Evolutionary conservation across 2,797 vertebrate species (phyloP).

Genomic region (Lutjanus campechanus): DNA sequence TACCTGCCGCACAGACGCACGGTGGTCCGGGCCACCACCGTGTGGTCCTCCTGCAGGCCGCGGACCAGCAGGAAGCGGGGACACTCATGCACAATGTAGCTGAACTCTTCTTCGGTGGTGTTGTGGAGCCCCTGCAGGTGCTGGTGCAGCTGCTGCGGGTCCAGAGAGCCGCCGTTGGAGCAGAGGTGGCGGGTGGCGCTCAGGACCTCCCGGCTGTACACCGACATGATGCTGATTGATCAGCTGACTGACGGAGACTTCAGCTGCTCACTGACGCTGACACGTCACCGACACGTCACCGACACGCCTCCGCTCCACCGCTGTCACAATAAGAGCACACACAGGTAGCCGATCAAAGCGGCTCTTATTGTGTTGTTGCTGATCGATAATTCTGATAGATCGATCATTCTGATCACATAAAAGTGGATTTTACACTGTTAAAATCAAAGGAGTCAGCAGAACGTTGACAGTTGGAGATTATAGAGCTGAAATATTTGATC

Average conservation of each 20-base stretch:
- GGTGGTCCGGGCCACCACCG: slow-evolving; percentile 78
- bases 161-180: slow-evolving; percentile 59
- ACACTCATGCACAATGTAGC: slow-evolving; percentile 67
- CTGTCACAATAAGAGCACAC: too few species aligned
- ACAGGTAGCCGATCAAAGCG: too few species aligned
- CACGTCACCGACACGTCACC: too few species aligned
- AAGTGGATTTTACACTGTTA: too few species aligned
- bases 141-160: slow-evolving; percentile 63
- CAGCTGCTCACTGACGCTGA: too few species aligned
- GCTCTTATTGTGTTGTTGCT: too few species aligned
- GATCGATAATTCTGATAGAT: too few species aligned
- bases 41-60: slow-evolving; percentile 41
- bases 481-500: too few species aligned
- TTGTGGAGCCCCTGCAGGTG: slow-evolving; percentile 61
- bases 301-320: too few species aligned
- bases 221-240: slow-evolving; percentile 15
- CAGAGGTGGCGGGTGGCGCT: slow-evolving; percentile 76
- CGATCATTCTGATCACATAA: too few species aligned
- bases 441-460: too few species aligned
- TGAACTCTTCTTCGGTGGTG: slow-evolving; percentile 63
- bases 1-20: slow-evolving; percentile 87
- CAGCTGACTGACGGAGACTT: neutral
- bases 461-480: too few species aligned
- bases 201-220: slow-evolving; percentile 61
- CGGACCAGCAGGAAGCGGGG: slow-evolving; percentile 73